These are phyloP conservation scores for Cecidostiba fungosa DNA, from an alignment of 2,888 invertebrate species.

Conservation along the genomic window DNA sequence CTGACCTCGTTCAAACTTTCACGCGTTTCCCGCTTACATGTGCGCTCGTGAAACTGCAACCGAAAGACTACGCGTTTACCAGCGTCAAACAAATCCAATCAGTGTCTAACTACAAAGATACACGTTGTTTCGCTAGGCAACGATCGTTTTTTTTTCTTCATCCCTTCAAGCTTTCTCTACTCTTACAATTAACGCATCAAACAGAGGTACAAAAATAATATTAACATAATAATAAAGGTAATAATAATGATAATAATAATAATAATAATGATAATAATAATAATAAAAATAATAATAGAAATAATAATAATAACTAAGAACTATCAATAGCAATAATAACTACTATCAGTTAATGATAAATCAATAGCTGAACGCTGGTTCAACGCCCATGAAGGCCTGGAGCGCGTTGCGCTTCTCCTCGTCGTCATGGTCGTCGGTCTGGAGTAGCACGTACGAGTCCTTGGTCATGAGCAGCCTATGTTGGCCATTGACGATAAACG, in stretches of 20 bases:
- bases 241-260: conserved; percentile 16
- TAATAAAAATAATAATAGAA: conserved; percentile 22
- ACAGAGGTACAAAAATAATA: conserved; percentile 47
- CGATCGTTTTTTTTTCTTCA: background rate
- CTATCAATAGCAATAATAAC: conserved; percentile 26
- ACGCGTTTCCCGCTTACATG: background rate
- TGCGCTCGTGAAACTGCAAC: background rate
- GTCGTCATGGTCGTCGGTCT: conserved; percentile 73
- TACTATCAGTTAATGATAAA: conserved; percentile 9
- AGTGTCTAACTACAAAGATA: conserved; percentile 1
- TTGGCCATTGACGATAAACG: conserved; percentile 83
- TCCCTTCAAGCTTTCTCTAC: background rate
- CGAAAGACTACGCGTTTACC: background rate
- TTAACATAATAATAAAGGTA: conserved; percentile 17
- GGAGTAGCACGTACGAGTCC: conserved; percentile 83
- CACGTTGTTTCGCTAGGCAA: background rate
- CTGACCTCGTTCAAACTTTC: background rate
- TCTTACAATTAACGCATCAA: conserved; percentile 4
- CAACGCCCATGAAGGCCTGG: conserved; percentile 55
- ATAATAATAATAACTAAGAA: conserved; percentile 23
- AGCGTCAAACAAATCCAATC: background rate
- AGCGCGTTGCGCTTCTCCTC: conserved; percentile 52
- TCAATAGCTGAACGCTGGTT: conserved; percentile 60
- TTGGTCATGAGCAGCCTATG: conserved; percentile 82
- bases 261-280: conserved; percentile 41